Conservation (phyloP, 2,113 vertebrate species). For the Myodes glareolus region DNA sequence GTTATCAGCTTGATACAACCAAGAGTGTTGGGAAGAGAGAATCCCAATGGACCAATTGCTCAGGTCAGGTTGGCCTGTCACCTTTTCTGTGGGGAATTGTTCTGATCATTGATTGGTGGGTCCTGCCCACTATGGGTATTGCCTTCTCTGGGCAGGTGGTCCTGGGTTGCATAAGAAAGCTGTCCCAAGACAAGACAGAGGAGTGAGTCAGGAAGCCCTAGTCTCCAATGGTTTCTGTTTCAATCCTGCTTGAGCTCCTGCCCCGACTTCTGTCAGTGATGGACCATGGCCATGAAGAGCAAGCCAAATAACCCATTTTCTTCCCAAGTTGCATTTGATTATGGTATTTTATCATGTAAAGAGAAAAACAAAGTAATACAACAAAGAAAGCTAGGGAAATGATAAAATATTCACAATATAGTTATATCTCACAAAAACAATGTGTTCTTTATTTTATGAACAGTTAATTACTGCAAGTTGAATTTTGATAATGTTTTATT, state of each 20-base stretch:
- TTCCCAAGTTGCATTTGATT: not conserved
- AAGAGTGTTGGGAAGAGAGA: not conserved
- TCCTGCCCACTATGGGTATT: not conserved
- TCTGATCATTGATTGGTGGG: not conserved
- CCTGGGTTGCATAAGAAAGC: not conserved
- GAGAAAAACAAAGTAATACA: not conserved
- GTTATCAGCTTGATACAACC: not conserved
- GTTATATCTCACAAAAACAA: conserved; percentile 10
- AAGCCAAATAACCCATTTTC: not conserved
- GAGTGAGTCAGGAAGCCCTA: not conserved
- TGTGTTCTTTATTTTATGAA: not conserved
- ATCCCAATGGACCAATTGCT: not conserved
- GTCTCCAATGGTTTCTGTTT: not conserved
- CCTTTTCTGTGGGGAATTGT: not conserved
- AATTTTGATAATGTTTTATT: conserved; percentile 8
- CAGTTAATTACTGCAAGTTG: not conserved
- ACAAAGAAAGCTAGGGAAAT: not conserved
- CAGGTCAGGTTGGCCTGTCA: not conserved
- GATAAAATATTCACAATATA: not conserved
- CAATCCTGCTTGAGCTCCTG: no score
- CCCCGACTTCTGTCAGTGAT: not conserved
- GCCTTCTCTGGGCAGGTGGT: not conserved
- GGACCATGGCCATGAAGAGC: not conserved
- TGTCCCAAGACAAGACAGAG: not conserved
- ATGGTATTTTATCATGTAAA: not conserved